Evolutionary conservation across 1,140 invertebrate species (phyloP).

Genomic region (Hycleus phaleratus): DNA sequence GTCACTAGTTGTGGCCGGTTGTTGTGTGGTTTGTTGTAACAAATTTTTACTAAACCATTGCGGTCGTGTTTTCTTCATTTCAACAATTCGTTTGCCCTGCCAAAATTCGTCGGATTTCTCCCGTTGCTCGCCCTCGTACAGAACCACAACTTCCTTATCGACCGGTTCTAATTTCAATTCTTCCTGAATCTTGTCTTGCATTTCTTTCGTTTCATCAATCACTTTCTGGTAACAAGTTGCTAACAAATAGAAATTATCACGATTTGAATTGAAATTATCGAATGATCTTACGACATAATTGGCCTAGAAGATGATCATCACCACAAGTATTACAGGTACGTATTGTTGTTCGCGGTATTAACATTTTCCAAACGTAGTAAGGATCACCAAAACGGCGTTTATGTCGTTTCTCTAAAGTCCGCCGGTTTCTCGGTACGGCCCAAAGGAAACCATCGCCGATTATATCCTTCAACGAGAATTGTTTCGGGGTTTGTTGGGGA

Average conservation of each 20-base stretch:
- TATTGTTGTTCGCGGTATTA: constrained; percentile 65
- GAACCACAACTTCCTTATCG: constrained; percentile 73
- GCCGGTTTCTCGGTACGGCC: constrained; percentile 71
- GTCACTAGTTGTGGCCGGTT: constrained; percentile 55
- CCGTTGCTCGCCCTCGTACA: constrained; percentile 72
- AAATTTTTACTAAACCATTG: constrained; percentile 76
- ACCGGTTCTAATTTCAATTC: constrained; percentile 62
- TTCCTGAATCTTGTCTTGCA: constrained; percentile 65
- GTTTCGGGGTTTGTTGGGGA: constrained; percentile 1
- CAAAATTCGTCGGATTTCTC: constrained; percentile 45
- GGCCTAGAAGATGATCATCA: constrained; percentile 64
- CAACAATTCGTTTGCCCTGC: constrained; percentile 60
- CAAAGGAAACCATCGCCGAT: constrained; percentile 67
- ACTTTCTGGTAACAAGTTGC: constrained; percentile 76
- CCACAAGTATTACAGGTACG: constrained; percentile 71
- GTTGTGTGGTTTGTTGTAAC: constrained; percentile 63
- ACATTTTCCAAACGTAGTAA: constrained; percentile 57
- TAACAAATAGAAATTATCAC: constrained; percentile 34
- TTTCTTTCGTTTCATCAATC: constrained; percentile 66
- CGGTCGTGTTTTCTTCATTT: constrained; percentile 65
- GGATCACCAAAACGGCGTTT: constrained; percentile 62
- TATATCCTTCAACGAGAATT: constrained; percentile 48
- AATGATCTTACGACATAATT: constrained; percentile 64
- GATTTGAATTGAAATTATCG: background rate
- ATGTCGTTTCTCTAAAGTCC: constrained; percentile 63